These are phyloP conservation scores for Sterna hirundo DNA, from an alignment of 2,113 vertebrate genomes.

Conservation along the genomic window DNA sequence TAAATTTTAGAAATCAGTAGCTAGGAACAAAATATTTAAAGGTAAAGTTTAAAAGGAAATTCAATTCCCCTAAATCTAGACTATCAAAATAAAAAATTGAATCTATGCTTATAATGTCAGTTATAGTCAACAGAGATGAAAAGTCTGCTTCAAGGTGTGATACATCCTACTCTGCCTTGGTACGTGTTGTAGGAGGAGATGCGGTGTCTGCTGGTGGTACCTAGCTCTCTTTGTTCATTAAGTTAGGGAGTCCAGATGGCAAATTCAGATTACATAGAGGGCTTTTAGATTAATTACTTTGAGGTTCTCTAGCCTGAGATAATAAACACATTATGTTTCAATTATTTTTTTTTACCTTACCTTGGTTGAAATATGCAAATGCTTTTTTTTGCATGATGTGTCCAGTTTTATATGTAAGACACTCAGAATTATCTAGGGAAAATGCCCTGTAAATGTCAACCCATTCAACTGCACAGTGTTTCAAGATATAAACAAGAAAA, in stretches of 20 bases:
- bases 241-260: background rate
- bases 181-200: background rate
- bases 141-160: background rate
- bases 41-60: background rate
- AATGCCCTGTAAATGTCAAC: background rate
- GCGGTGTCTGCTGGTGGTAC: accelerated
- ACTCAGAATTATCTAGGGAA: background rate
- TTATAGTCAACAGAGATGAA: background rate
- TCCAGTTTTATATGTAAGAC: background rate
- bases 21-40: background rate
- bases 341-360: background rate
- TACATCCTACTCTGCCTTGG: background rate
- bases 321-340: background rate
- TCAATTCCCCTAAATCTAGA: background rate
- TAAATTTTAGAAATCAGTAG: background rate
- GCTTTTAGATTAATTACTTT: background rate
- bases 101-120: background rate
- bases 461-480: accelerated
- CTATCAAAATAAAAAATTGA: background rate
- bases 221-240: background rate
- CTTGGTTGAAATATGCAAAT: background rate
- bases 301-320: background rate
- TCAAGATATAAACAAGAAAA: background rate
- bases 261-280: background rate
- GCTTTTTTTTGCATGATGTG: accelerated